phyloP scores from a whole-genome alignment of 1,140 invertebrate species.

The Pseudomyrmex sp. region DNA sequence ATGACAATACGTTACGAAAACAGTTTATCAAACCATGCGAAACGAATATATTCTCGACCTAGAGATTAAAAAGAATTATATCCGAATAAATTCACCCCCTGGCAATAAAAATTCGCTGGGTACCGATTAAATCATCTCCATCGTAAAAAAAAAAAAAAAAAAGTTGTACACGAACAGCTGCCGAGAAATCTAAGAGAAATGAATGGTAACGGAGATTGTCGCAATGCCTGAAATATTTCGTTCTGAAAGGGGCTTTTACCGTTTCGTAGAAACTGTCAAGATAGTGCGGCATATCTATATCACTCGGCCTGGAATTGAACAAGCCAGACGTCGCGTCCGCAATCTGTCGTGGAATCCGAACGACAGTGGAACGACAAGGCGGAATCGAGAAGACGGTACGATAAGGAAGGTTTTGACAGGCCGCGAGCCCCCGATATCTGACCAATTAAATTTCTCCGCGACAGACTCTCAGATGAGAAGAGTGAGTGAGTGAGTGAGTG shows the following conservation, averaged over 20 bases:
- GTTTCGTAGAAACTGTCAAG: background rate
- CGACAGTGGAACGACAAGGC: conserved; percentile 19
- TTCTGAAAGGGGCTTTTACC: conserved; percentile 4
- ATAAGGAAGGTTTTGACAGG: conserved; percentile 51
- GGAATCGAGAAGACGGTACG: conserved; percentile 29
- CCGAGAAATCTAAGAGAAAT: background rate
- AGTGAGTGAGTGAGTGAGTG: too few species aligned
- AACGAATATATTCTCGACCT: too few species aligned
- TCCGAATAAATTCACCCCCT: too few species aligned
- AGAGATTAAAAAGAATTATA: too few species aligned
- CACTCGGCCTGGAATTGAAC: conserved; percentile 15
- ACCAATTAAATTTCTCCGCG: conserved; percentile 50
- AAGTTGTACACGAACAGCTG: background rate
- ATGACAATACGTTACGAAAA: too few species aligned
- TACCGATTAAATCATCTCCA: background rate
- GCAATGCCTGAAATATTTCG: conserved; percentile 16
- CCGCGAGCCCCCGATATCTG: conserved; percentile 19
- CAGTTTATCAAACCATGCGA: too few species aligned
- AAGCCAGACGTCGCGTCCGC: conserved; percentile 26
- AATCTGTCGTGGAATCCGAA: conserved; percentile 61
- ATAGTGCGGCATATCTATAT: conserved; percentile 27
- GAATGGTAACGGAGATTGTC: conserved; percentile 23
- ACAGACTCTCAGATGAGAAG: background rate
- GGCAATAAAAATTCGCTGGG: too few species aligned
- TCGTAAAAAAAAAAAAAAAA: background rate